These are phyloP conservation scores for Nephila pilipes DNA, from an alignment of 1,140 invertebrate genomes.

Conservation along the genomic window DNA sequence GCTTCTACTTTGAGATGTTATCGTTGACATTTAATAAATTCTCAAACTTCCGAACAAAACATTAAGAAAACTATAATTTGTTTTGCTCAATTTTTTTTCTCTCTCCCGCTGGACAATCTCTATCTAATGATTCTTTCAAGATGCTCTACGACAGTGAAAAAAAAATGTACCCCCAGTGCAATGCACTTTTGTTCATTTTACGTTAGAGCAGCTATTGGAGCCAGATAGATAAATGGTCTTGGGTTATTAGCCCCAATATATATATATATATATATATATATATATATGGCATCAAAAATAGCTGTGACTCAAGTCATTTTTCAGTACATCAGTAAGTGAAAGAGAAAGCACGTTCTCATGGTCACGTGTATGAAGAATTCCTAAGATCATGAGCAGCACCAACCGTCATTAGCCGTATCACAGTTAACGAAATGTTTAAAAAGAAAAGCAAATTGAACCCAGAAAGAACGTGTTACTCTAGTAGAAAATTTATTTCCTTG, in stretches of 20 bases:
- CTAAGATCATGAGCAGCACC: not conserved
- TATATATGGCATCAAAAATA: slow-evolving; percentile 35
- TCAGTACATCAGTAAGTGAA: not conserved
- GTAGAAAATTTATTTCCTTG: slow-evolving; percentile 33
- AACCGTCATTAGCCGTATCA: slow-evolving; percentile 35
- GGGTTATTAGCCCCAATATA: slow-evolving; percentile 57
- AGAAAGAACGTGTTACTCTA: slow-evolving; percentile 42
- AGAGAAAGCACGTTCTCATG: not conserved
- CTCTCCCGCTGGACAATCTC: slow-evolving; percentile 27
- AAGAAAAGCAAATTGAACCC: slow-evolving; percentile 23
- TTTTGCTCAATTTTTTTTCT: not conserved
- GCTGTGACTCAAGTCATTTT: slow-evolving; percentile 60
- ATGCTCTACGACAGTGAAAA: not conserved
- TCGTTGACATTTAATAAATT: slow-evolving; percentile 15
- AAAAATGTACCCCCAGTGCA: not conserved
- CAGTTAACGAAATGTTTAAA: slow-evolving; percentile 55
- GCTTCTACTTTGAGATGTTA: not conserved
- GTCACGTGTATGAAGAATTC: slow-evolving; percentile 39
- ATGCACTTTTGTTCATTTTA: not conserved
- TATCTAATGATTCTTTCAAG: slow-evolving; percentile 51
- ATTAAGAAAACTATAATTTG: slow-evolving; percentile 22
- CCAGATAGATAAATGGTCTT: slow-evolving; percentile 65
- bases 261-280: not conserved
- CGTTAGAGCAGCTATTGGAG: slow-evolving; percentile 34
- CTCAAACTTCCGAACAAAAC: not conserved